Base-by-base conservation (phyloP, 2,113 vertebrate genomes). In the Saiga tatarica region DNA sequence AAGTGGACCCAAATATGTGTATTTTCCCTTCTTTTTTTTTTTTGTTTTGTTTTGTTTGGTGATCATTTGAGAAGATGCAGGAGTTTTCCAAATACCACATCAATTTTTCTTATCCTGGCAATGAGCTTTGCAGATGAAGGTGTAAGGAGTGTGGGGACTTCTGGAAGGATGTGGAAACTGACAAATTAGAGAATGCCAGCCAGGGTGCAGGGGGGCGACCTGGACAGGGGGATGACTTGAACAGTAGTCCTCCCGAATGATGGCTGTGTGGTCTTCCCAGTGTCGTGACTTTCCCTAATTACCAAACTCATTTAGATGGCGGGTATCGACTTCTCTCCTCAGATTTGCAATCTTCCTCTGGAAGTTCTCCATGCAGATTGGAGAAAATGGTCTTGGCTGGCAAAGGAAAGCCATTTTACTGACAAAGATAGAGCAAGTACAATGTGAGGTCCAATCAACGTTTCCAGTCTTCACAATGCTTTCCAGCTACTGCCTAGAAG, bases 141-240 rank as follows among this genome's bases (percentile, higher is more conserved):
- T 13, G 3, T 85, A 26, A 47, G 45, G 30, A 25, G 25, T 14
- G 2, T 60, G 10, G 7, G 1, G 9, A 28, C 3, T 23, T 39
- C 10, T 28, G 21, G 47, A 16, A 25, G 26, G 47, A 7, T 7
- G 5, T 16, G 36, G 5, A 28, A 30, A 19, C 6, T 19, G 33
- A 50, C 17, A 33, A 28, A 45, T 5, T 13, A 53, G 14, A 60
- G 16, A 12, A 39, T 3, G 21, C 13, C 47, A 25, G 42, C 59
- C 14, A 6, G 5, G 25, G 6, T 4, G 0, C 0, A 6, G 1
- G 3, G 25, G 5, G 7, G 0, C 0, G 0, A 15, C 9, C 2
- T 14, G 30, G 28, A 53, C 3, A 4, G 7, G 33, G 45, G 45
- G 9, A 47, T 11, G 1, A 15, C 9, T 2, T 14, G 30, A 11